These are phyloP conservation scores for Myotis yumanensis DNA, from an alignment of 2,113 vertebrate species.

Conservation along the genomic window DNA sequence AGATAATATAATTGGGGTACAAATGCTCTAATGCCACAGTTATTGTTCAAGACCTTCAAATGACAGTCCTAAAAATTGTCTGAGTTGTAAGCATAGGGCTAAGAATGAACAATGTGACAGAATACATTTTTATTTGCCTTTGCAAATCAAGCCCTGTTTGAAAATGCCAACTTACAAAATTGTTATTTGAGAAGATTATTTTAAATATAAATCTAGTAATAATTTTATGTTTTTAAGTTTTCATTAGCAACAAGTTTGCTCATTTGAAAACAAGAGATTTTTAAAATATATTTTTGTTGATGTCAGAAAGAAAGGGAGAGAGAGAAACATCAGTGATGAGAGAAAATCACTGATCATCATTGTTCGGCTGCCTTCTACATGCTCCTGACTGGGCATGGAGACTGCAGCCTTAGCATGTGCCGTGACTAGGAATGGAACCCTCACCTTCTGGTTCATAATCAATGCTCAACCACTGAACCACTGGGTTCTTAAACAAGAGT, in stretches of 20 bases:
- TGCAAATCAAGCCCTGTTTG: neutral
- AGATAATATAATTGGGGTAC: neutral
- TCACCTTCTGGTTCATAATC: no score
- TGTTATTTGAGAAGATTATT: neutral
- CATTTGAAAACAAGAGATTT: neutral
- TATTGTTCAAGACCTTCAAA: neutral
- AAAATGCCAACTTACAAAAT: neutral
- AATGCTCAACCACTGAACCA: no score
- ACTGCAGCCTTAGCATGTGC: no score
- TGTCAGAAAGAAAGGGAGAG: no score
- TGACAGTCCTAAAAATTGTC: neutral
- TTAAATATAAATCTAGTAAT: neutral
- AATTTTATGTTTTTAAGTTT: slow-evolving; percentile 1
- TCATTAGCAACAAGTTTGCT: neutral
- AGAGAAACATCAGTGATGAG: no score
- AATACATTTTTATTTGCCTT: neutral
- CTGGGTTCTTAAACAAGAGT: neutral
- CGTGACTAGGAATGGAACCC: no score
- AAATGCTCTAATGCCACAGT: neutral
- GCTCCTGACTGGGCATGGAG: no score
- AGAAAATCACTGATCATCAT: no score
- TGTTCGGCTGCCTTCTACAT: no score
- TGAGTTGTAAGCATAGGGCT: neutral
- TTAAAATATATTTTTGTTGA: no score
- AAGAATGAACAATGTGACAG: neutral